Base-by-base conservation (phyloP, 1,140 invertebrate species). In the Caligus rogercresseyi region DNA sequence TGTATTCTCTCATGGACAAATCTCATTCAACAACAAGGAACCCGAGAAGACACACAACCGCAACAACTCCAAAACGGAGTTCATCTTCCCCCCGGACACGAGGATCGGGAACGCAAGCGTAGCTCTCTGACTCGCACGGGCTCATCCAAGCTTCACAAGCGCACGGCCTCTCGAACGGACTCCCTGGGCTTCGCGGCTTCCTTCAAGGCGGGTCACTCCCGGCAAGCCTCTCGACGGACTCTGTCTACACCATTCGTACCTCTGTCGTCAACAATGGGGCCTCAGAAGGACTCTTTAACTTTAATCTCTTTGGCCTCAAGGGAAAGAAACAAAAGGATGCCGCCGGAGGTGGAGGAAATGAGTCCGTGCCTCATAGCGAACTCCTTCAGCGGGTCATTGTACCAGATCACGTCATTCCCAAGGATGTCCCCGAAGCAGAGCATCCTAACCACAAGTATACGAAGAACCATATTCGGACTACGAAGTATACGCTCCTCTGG, bases 401-500 rank as follows among this genome's bases (percentile, higher is more conserved):
- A 64, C 85, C 87, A 51, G 89, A 89, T 74, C 86, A 89, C 70
- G 77, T 82, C 24, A 80, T 89, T 64, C 83, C 86, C 11, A 80
- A 83, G 4, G 83, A 84, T 70, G 86, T 82, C 0, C 80, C 83
- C 4, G 74, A 79, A 11, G 83, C 83, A 69, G 79, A 82, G 61
- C 87, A 93, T 72, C 88, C 89, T 0, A 95, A 95, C 73, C 80
- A 83, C 0, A 77, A 77, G 15, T 84, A 82, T 70, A 78, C 82
- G 53, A 79, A 82, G 68, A 95, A 95, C 74, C 73, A 75, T 73
- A 84, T 95, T 70, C 80, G 86, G 70, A 98, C 94, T 70, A 95
- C 92, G 2, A 97, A 97, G 76, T 98, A 98, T 73, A 94, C 89
- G 3, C 69, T 89, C 25, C 75, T 96, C 25, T 92, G 86, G 69